A percentile compares a stretch with the other conserved stretches of the same genome.
These are phyloP conservation scores for Enteromius thamalakanensis DNA, from an alignment of 2,797 vertebrate genomes.

Conservation along the genomic window DNA sequence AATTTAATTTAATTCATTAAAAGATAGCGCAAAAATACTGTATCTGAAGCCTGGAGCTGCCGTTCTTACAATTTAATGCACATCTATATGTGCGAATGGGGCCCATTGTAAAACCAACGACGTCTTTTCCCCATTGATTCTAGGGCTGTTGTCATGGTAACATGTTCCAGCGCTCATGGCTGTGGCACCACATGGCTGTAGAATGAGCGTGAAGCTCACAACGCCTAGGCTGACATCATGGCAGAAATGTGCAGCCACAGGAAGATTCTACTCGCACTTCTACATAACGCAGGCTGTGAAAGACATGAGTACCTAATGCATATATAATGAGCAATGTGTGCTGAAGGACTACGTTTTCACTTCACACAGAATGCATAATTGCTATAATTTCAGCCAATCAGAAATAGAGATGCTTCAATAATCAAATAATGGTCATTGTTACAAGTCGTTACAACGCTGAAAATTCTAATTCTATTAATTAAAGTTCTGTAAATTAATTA, in stretches of 20 bases:
- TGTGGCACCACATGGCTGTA: conserved; percentile 55
- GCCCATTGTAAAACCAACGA: conserved; percentile 51
- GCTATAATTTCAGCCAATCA: background rate
- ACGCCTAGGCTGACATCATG: conserved; percentile 54
- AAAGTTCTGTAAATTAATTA: background rate
- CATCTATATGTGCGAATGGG: conserved; percentile 22
- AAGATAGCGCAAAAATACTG: background rate
- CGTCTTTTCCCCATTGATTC: conserved; percentile 51
- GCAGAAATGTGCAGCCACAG: conserved; percentile 34
- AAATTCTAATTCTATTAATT: background rate
- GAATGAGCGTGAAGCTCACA: conserved; percentile 53
- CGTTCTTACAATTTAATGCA: background rate
- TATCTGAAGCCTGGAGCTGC: background rate
- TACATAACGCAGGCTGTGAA: background rate
- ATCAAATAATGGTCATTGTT: background rate
- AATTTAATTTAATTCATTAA: background rate
- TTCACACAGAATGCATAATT: background rate
- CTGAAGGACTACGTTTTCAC: background rate
- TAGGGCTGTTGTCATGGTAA: conserved; percentile 60
- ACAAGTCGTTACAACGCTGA: background rate
- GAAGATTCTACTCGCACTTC: conserved; percentile 3
- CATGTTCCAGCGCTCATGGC: conserved; percentile 50
- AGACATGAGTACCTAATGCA: conserved; percentile 9
- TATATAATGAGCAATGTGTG: background rate
- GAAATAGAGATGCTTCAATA: background rate